phyloP scores from a whole-genome alignment of 2,113 vertebrate species.

The Lepidothrix coronata region DNA sequence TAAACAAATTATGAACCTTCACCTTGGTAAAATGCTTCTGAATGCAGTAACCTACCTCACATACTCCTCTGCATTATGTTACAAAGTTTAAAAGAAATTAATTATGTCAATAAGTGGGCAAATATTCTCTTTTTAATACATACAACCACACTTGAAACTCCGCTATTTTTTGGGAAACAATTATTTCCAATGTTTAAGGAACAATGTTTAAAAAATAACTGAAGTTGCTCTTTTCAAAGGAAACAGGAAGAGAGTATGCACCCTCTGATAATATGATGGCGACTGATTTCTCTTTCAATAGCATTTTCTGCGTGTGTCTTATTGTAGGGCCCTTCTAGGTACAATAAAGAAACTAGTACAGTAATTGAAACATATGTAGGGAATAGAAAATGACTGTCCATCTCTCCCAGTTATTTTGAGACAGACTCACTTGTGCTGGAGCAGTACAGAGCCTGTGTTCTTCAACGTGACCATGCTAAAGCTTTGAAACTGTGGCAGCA shows the following conservation, averaged over 20 bases:
- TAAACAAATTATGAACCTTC: background rate
- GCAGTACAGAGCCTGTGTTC: background rate
- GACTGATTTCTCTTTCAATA: background rate
- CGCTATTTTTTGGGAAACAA: background rate
- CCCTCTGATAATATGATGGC: background rate
- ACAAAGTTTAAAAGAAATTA: background rate
- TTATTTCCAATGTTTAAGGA: conserved; percentile 28
- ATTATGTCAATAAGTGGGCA: background rate
- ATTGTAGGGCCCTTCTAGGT: background rate
- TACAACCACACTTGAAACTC: background rate
- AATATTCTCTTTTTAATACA: background rate
- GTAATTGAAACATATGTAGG: background rate
- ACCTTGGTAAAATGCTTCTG: background rate
- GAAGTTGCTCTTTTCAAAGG: conserved; percentile 9
- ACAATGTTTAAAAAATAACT: background rate
- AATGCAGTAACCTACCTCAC: background rate
- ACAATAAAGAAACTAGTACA: background rate
- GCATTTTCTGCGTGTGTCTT: background rate
- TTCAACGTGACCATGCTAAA: background rate
- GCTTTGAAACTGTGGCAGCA: background rate
- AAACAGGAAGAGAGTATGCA: background rate
- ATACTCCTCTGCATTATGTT: background rate
- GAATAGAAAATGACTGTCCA: background rate
- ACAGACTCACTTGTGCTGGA: background rate
- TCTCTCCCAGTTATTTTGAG: background rate